Evolutionary conservation across 2,113 vertebrate species (phyloP).

Genomic region (Muscicapa adusta): DNA sequence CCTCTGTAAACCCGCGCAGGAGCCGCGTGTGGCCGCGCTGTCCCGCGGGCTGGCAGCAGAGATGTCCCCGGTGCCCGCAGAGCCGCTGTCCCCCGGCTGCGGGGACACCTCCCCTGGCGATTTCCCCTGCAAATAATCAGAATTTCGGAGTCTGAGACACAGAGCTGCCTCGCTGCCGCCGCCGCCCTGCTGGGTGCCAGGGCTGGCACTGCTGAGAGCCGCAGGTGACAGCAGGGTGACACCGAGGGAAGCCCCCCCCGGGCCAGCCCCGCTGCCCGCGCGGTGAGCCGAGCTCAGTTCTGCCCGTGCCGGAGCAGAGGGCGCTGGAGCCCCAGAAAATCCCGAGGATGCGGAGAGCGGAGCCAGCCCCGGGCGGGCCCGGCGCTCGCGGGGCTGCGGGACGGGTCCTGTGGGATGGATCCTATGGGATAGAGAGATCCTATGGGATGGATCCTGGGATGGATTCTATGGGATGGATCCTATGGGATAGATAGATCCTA

Average conservation of each 20-base stretch:
- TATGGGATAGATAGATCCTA: too few species aligned
- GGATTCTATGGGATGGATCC: too few species aligned
- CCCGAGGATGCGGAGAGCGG: neutral
- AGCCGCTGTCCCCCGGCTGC: too few species aligned
- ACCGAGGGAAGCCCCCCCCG: neutral
- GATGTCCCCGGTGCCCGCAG: neutral
- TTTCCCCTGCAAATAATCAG: rapidly evolving
- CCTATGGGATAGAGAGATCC: too few species aligned
- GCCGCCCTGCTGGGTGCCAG: rapidly evolving
- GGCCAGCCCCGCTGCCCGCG: neutral
- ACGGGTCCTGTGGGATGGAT: too few species aligned
- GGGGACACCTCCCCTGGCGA: neutral
- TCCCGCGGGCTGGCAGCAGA: neutral
- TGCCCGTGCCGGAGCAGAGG: constrained; percentile 40
- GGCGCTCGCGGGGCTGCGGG: rapidly evolving
- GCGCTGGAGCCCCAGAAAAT: constrained; percentile 43
- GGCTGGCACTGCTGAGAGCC: neutral
- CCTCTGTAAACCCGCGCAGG: rapidly evolving
- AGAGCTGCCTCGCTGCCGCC: rapidly evolving
- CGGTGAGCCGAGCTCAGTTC: neutral
- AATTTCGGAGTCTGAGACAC: rapidly evolving
- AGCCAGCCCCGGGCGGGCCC: neutral
- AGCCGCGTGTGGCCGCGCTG: rapidly evolving
- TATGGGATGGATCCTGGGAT: too few species aligned
- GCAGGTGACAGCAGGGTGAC: rapidly evolving